phyloP scores from a whole-genome alignment of 2,113 vertebrate species.

The Mesocricetus auratus region DNA sequence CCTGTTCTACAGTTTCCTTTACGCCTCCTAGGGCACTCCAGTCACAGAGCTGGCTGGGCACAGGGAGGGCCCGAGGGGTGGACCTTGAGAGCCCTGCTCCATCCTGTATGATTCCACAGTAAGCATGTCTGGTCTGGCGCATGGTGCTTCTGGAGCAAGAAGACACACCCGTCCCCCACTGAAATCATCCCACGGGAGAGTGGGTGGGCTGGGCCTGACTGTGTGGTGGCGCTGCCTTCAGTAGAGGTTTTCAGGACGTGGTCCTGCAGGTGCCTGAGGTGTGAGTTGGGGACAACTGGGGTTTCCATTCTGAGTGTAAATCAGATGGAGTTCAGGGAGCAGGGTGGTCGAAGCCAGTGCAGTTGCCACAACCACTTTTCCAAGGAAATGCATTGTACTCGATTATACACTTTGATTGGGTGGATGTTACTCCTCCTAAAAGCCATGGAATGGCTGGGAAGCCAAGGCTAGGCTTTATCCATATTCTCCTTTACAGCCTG shows the following conservation, averaged over 20 bases:
- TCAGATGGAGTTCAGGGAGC: neutral
- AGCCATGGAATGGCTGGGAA: neutral
- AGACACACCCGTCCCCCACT: too few relatives aligned
- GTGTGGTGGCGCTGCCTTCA: rapidly evolving
- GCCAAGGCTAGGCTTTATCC: neutral
- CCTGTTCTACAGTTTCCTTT: rapidly evolving
- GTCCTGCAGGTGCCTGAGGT: rapidly evolving
- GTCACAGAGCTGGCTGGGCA: rapidly evolving
- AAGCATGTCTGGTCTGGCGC: rapidly evolving
- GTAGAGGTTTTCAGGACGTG: neutral
- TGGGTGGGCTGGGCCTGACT: neutral
- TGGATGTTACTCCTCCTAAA: neutral
- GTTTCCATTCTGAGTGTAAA: neutral
- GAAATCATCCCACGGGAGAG: rapidly evolving
- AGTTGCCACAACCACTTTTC: rapidly evolving
- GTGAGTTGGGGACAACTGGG: rapidly evolving
- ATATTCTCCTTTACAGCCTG: neutral
- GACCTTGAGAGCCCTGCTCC: rapidly evolving
- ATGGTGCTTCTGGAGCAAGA: rapidly evolving
- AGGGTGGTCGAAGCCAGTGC: rapidly evolving
- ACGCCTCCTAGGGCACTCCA: rapidly evolving
- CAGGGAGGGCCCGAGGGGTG: rapidly evolving
- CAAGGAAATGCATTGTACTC: neutral
- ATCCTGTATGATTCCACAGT: rapidly evolving
- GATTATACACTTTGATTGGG: neutral